Conservation (phyloP, 1,140 invertebrate species). For the Bombus difficillimus region DNA sequence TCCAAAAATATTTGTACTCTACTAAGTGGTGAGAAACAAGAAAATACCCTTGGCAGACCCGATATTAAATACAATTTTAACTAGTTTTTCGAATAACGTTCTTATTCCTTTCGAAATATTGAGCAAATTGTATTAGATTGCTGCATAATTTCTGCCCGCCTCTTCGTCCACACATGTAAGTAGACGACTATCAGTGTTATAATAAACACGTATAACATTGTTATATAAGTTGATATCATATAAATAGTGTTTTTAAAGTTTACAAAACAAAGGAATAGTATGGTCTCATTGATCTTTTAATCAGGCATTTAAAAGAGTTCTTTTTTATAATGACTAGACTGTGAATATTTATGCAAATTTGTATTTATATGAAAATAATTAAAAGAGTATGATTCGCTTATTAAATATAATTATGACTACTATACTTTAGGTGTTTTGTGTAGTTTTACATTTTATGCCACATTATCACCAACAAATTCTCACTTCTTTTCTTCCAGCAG, state of each 20-base stretch:
- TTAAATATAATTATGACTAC: background rate
- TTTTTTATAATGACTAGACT: no score
- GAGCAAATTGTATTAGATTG: background rate
- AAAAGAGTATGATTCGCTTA: background rate
- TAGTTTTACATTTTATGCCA: background rate
- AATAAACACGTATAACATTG: no score
- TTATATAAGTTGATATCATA: no score
- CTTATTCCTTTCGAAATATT: background rate
- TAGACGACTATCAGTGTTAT: background rate
- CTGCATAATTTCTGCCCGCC: background rate
- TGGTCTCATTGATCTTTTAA: no score
- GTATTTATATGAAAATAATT: no score
- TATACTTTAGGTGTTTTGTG: background rate
- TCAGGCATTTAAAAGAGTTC: no score
- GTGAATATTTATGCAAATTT: no score
- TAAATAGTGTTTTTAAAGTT: no score
- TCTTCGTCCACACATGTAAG: background rate
- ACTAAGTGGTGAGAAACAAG: conserved; percentile 5
- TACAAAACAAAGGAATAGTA: no score
- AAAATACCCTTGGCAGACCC: background rate
- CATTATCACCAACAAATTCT: no score
- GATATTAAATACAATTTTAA: background rate
- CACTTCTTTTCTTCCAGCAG: no score
- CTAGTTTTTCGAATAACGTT: background rate
- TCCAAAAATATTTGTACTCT: conserved; percentile 57